A percentile compares a stretch with the other conserved stretches of the same genome.
Evolutionary conservation across 2,113 vertebrate genomes (phyloP).

Genomic region (Eulemur macaco): DNA sequence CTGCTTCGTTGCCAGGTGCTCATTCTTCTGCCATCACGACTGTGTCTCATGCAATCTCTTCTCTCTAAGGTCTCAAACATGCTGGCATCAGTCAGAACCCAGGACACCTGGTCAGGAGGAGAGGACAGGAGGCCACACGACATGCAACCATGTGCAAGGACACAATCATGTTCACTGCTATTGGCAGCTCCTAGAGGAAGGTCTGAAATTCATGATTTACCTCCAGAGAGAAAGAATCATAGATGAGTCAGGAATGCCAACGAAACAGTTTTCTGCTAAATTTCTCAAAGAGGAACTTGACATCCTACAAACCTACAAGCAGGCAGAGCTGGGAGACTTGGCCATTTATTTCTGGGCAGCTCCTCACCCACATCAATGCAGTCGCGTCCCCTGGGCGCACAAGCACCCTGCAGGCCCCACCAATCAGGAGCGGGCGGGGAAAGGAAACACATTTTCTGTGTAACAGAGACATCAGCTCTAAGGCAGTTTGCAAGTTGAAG

Average conservation of each 20-base stretch:
- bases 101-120: background rate
- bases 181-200: background rate
- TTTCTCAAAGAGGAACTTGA: background rate
- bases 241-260: background rate
- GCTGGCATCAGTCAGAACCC: background rate
- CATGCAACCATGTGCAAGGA: background rate
- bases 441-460: accelerated
- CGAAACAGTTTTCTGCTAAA: background rate
- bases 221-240: background rate
- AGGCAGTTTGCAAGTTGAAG: background rate
- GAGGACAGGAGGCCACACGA: background rate
- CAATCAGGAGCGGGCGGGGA: too few relatives aligned
- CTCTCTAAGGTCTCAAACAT: background rate
- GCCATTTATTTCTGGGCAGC: background rate
- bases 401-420: background rate
- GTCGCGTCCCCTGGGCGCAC: background rate
- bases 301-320: background rate
- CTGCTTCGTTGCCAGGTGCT: background rate
- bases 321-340: background rate
- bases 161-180: background rate
- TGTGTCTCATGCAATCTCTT: background rate
- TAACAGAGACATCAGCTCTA: accelerated
- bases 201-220: background rate
- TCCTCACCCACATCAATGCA: background rate
- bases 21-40: background rate